Percentiles rank a stretch among this genome's conserved stretches.
These are phyloP conservation scores for Furcula furcula DNA, from an alignment of 2,888 invertebrate species.

Conservation along the genomic window DNA sequence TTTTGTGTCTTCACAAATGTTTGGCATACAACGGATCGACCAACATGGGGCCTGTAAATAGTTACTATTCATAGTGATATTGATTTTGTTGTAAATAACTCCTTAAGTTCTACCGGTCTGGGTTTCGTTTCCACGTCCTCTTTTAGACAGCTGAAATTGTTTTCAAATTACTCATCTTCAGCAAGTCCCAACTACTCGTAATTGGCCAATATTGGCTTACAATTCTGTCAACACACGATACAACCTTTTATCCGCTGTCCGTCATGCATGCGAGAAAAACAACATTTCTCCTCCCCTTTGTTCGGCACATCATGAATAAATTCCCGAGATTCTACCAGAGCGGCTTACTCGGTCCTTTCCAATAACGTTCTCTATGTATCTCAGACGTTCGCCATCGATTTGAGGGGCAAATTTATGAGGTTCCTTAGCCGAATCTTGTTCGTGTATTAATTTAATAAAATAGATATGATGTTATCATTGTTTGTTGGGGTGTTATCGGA, in stretches of 20 bases:
- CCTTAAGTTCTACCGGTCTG: no score
- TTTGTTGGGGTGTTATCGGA: not conserved
- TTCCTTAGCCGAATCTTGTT: conserved; percentile 3
- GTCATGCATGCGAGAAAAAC: conserved; percentile 18
- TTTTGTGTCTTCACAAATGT: not conserved
- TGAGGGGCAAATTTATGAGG: conserved; percentile 21
- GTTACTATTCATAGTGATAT: no score
- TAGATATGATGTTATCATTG: not conserved
- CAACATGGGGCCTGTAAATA: no score
- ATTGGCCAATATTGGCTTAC: not conserved
- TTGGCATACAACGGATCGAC: no score
- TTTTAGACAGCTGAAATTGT: no score
- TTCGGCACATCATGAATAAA: conserved; percentile 51
- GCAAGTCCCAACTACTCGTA: no score
- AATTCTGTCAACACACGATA: not conserved
- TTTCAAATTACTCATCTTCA: no score
- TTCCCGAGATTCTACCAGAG: conserved; percentile 35
- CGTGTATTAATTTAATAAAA: conserved; percentile 1
- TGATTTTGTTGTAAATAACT: no score
- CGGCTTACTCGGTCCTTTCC: conserved; percentile 39
- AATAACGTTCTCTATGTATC: conserved; percentile 39
- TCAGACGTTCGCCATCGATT: conserved; percentile 17
- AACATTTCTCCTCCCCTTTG: conserved; percentile 28
- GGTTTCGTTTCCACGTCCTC: no score
- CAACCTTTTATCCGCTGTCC: conserved; percentile 21